Percentiles rank a stretch among this genome's conserved stretches.
phyloP scores from a whole-genome alignment of 2,888 invertebrate species.

The Subacronicta megacephala region DNA sequence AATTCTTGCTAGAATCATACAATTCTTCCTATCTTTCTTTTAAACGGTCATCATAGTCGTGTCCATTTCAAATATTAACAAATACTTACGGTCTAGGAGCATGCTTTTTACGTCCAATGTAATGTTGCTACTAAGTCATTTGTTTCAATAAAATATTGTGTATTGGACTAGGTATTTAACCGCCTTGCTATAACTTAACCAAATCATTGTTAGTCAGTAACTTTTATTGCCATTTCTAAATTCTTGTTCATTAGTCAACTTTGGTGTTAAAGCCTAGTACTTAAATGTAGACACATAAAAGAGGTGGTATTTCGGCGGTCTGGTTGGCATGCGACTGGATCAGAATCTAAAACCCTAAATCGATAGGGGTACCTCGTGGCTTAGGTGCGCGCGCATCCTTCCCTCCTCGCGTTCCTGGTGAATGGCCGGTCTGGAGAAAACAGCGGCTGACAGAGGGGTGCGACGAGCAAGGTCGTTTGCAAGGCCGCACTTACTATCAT shows the following conservation, averaged over 20 bases:
- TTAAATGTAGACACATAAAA: constrained; percentile 13
- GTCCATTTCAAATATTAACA: neutral
- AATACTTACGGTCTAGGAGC: neutral
- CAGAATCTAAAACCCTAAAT: constrained; percentile 73
- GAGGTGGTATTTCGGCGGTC: constrained; percentile 32
- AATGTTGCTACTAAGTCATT: constrained; percentile 19
- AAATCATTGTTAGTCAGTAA: constrained; percentile 20
- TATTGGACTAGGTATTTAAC: neutral
- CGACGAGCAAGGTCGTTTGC: constrained; percentile 79
- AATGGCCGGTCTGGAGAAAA: constrained; percentile 81
- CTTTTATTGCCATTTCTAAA: constrained; percentile 18
- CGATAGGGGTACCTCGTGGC: constrained; percentile 79
- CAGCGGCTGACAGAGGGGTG: constrained; percentile 73
- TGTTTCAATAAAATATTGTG: constrained; percentile 22
- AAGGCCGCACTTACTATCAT: constrained; percentile 83
- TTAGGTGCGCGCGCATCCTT: constrained; percentile 81
- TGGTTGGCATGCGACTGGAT: constrained; percentile 68
- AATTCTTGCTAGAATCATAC: too few species aligned
- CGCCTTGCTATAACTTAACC: constrained; percentile 22
- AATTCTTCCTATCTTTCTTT: neutral
- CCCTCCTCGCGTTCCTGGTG: constrained; percentile 76
- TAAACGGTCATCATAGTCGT: neutral
- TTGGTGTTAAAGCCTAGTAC: neutral
- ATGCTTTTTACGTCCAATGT: constrained; percentile 13
- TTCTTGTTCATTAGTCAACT: constrained; percentile 5